A percentile compares a stretch with the other conserved stretches of the same genome.
These are phyloP conservation scores for Ornithorhynchus anatinus DNA, from an alignment of 2,113 vertebrate genomes.

Conservation along the genomic window DNA sequence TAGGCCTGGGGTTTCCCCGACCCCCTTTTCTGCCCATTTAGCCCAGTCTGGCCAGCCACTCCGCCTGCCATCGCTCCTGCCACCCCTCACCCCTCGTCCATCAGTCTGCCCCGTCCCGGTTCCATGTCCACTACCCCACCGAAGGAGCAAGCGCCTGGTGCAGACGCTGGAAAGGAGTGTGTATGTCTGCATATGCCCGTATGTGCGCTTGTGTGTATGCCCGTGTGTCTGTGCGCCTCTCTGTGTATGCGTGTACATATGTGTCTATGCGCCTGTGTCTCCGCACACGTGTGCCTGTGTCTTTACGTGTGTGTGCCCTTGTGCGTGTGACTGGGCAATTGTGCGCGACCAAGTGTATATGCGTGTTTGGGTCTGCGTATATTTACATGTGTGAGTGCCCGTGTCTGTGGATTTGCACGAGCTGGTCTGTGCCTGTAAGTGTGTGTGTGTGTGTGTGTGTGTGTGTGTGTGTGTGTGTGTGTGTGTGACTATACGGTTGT, in stretches of 20 bases:
- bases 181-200: no score
- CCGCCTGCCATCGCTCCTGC: not conserved
- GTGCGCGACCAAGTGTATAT: not conserved
- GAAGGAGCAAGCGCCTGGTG: no score
- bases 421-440: not conserved
- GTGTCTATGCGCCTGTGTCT: no score
- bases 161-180: no score
- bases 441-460: not conserved
- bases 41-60: no score
- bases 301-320: not conserved
- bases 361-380: not conserved
- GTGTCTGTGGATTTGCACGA: not conserved
- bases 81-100: not conserved
- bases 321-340: not conserved
- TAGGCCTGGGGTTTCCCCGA: no score
- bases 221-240: not conserved
- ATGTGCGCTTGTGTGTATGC: no score
- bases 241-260: no score
- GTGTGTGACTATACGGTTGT: not conserved
- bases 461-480: not conserved
- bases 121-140: no score
- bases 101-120: not conserved
- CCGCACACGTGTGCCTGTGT: not conserved
- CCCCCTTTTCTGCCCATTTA: no score
- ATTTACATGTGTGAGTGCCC: not conserved